Conservation (phyloP, 2,888 invertebrate species). For the Volucella zonaria region DNA sequence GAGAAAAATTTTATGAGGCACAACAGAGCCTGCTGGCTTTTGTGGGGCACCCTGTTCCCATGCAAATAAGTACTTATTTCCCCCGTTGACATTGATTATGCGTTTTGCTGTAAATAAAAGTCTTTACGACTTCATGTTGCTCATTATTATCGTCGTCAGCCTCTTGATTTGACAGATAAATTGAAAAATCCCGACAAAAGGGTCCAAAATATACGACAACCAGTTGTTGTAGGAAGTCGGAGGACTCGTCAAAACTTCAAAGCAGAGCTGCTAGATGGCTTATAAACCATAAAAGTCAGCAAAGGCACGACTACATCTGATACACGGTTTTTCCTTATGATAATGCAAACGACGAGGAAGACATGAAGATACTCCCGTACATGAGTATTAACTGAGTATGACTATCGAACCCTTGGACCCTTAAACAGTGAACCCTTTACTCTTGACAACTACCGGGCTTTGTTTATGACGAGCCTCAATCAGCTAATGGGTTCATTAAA, state of each 20-base stretch:
- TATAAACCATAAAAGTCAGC: slow-evolving; percentile 40
- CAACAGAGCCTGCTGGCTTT: not conserved
- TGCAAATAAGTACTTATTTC: slow-evolving; percentile 8
- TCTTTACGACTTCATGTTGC: slow-evolving; percentile 34
- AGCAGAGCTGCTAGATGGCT: slow-evolving; percentile 1
- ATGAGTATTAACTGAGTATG: not conserved
- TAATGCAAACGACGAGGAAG: slow-evolving; percentile 6
- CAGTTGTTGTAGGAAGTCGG: slow-evolving; percentile 7
- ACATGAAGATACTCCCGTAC: slow-evolving; percentile 26
- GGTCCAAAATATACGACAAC: slow-evolving; percentile 1
- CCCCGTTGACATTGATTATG: slow-evolving; percentile 33
- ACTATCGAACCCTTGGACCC: slow-evolving; percentile 15
- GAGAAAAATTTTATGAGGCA: slow-evolving; percentile 3
- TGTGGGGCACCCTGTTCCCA: slow-evolving; percentile 22
- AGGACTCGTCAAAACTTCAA: slow-evolving; percentile 17
- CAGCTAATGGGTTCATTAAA: slow-evolving; percentile 62
- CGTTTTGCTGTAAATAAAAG: slow-evolving; percentile 31
- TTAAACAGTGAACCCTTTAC: slow-evolving; percentile 20
- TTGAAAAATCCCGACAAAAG: slow-evolving; percentile 38
- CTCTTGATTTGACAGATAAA: not conserved
- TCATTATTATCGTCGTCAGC: slow-evolving; percentile 20
- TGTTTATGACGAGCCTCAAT: slow-evolving; percentile 62
- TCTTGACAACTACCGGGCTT: slow-evolving; percentile 58
- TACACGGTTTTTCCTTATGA: slow-evolving; percentile 4
- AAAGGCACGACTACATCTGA: slow-evolving; percentile 14